phyloP scores from a whole-genome alignment of 2,888 invertebrate species.

The Scaptomyza cyrtandrae region DNA sequence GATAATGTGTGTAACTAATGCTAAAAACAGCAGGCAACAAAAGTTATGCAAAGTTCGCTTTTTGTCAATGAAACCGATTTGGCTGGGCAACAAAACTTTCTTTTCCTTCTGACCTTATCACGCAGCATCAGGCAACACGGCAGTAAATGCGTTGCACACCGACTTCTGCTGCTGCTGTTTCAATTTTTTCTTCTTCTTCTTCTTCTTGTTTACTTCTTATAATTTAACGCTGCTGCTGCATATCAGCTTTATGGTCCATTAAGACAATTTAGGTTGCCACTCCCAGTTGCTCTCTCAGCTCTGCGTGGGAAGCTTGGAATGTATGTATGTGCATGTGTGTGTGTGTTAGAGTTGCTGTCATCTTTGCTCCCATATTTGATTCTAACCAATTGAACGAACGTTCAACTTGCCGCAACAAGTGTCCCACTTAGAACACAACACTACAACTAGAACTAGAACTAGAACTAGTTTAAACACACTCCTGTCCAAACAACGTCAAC shows the following conservation, averaged over 20 bases:
- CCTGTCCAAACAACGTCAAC: conserved; percentile 57
- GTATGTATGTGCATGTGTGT: conserved; percentile 19
- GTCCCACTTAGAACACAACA: conserved; percentile 67
- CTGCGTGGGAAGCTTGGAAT: conserved; percentile 72
- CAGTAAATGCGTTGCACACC: conserved; percentile 42
- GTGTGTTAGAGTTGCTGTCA: conserved; percentile 49
- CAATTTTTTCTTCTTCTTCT: conserved; percentile 26
- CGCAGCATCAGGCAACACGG: conserved; percentile 39
- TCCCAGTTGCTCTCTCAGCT: conserved; percentile 39
- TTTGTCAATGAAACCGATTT: conserved; percentile 73
- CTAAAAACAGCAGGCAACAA: conserved; percentile 55
- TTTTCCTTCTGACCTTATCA: conserved; percentile 61
- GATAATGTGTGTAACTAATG: conserved; percentile 78
- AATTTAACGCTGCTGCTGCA: conserved; percentile 71
- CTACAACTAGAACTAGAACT: conserved; percentile 78
- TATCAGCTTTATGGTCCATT: conserved; percentile 78
- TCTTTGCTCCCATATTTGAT: conserved; percentile 65
- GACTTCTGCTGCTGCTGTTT: conserved; percentile 21
- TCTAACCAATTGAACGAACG: conserved; percentile 58
- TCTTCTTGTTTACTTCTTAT: conserved; percentile 40
- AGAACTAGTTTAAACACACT: conserved; percentile 79
- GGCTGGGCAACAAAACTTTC: conserved; percentile 66
- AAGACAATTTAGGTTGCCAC: conserved; percentile 74
- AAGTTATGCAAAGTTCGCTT: conserved; percentile 67
- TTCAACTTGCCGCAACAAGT: conserved; percentile 74